These are phyloP conservation scores for Hyaena hyaena DNA, from an alignment of 2,113 vertebrate species.

Conservation along the genomic window DNA sequence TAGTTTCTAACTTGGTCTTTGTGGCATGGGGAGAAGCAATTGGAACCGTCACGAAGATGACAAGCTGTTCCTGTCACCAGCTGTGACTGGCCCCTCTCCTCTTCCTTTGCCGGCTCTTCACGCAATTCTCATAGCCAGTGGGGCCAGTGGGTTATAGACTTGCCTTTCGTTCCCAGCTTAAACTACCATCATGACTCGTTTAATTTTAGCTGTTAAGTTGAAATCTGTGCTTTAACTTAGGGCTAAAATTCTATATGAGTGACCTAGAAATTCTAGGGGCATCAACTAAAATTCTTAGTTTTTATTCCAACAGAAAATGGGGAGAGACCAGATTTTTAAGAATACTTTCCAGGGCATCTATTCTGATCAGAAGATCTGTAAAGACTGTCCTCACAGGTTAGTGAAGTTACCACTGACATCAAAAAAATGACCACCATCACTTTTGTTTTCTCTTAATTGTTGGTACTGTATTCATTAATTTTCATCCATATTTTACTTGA, in stretches of 20 bases:
- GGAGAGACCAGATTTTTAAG: conserved; percentile 98
- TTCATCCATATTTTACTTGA: conserved; percentile 43
- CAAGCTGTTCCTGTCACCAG: too few species aligned
- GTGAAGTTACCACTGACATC: conserved; percentile 25
- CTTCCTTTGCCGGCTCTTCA: not conserved
- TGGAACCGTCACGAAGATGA: fast-evolving
- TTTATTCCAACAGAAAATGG: conserved; percentile 93
- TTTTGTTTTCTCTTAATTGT: not conserved
- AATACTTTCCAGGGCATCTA: conserved; percentile 99
- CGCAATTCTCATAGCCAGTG: not conserved
- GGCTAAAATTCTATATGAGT: not conserved
- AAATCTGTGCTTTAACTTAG: not conserved
- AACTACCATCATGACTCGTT: not conserved
- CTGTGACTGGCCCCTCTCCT: too few species aligned
- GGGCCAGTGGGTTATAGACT: not conserved
- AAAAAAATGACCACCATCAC: not conserved
- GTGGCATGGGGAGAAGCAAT: not conserved
- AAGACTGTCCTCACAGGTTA: conserved; percentile 98
- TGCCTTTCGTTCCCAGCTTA: not conserved
- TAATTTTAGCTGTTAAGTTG: not conserved
- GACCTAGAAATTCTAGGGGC: not conserved
- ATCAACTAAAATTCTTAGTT: conserved; percentile 67
- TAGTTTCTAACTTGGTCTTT: not conserved
- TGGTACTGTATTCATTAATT: conserved; percentile 54
- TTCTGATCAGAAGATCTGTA: conserved; percentile 99